phyloP scores from a whole-genome alignment of 1,140 invertebrate species.

The Magallana ariakensis region DNA sequence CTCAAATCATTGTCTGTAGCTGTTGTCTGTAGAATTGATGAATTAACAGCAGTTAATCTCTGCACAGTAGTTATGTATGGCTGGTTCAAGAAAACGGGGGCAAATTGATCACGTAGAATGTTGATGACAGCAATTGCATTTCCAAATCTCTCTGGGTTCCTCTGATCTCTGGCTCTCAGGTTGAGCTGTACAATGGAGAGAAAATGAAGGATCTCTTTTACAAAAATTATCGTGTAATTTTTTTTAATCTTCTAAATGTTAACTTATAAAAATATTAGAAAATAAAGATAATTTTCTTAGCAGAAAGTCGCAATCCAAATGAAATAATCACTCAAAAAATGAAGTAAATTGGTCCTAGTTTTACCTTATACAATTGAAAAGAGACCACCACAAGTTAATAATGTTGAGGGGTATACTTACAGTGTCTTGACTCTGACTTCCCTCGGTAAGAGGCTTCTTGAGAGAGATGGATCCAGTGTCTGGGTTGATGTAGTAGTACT shows the following conservation, averaged over 20 bases:
- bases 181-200: conserved; percentile 49
- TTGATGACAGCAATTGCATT: conserved; percentile 43
- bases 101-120: conserved; percentile 43
- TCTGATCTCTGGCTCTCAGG: conserved; percentile 62
- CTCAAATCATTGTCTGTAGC: conserved; percentile 52
- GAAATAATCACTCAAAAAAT: too few species aligned
- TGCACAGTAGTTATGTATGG: conserved; percentile 37
- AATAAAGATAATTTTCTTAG: too few species aligned
- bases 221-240: too few species aligned
- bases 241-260: too few species aligned
- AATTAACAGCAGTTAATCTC: conserved; percentile 18
- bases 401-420: conserved; percentile 54
- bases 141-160: conserved; percentile 48
- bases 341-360: too few species aligned
- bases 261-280: too few species aligned
- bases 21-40: conserved; percentile 30
- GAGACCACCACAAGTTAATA: too few species aligned
- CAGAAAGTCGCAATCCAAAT: too few species aligned
- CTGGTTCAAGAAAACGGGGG: conserved; percentile 44
- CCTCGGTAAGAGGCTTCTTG: conserved; percentile 57
- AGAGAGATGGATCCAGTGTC: conserved; percentile 61
- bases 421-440: conserved; percentile 50
- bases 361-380: too few species aligned
- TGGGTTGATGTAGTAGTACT: conserved; percentile 65
- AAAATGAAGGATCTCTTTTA: too few species aligned